phyloP scores from a whole-genome alignment of 2,113 vertebrate species.

The Ovibos moschatus region DNA sequence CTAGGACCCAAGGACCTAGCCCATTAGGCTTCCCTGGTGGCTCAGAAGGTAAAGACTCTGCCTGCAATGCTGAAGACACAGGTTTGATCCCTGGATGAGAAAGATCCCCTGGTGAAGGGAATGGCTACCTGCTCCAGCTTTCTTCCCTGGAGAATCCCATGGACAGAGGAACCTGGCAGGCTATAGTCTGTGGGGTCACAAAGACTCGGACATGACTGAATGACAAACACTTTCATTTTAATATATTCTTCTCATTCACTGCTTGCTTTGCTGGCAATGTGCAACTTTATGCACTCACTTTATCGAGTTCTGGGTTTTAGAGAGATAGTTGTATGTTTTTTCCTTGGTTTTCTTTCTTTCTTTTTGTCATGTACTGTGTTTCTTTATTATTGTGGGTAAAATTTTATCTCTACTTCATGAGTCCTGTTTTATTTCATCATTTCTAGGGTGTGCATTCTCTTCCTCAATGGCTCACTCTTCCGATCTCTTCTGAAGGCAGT shows the following conservation, averaged over 20 bases:
- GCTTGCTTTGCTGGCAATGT: conserved; percentile 60
- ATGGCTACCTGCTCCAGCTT: background rate
- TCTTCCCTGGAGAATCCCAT: background rate
- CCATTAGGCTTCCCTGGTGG: background rate
- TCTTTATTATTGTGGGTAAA: conserved; percentile 63
- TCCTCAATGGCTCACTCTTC: conserved; percentile 57
- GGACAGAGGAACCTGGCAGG: background rate
- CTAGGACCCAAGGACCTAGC: background rate
- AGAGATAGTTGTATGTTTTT: background rate
- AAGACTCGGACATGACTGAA: background rate
- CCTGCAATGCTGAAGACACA: background rate
- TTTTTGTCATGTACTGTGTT: conserved; percentile 42
- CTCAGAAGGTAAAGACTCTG: background rate
- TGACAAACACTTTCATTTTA: background rate
- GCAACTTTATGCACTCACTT: conserved; percentile 36
- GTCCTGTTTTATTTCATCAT: conserved; percentile 74
- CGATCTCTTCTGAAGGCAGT: conserved; percentile 65
- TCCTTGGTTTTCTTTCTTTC: conserved; percentile 8
- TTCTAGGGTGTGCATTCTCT: conserved; percentile 55
- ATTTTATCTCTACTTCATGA: conserved; percentile 56
- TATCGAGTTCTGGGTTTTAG: background rate
- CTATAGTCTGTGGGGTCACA: background rate
- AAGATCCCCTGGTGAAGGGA: background rate
- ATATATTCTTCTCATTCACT: conserved; percentile 23
- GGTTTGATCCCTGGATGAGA: background rate